phyloP scores from a whole-genome alignment of 2,888 invertebrate species.

The Eristalis pertinax region DNA sequence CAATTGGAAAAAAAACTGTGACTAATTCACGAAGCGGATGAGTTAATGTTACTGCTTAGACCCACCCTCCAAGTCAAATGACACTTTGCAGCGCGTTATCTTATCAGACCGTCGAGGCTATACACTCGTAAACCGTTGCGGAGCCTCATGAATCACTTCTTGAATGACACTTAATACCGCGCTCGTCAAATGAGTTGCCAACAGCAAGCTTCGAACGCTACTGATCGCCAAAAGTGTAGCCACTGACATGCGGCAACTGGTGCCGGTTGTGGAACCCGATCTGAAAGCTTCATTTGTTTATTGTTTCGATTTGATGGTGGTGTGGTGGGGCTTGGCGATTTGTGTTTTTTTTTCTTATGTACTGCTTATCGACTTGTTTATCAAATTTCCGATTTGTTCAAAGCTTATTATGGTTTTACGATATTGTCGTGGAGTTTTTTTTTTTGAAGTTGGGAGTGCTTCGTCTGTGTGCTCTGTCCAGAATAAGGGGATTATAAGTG shows the following conservation, averaged over 20 bases:
- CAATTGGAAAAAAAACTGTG: neutral
- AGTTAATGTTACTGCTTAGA: conserved; percentile 6
- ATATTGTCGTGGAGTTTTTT: neutral
- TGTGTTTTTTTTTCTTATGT: neutral
- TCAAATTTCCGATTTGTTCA: conserved; percentile 28
- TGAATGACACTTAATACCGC: neutral
- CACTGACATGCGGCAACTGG: neutral
- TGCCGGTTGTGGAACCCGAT: neutral
- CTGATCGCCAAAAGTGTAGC: conserved; percentile 18
- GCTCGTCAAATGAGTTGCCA: conserved; percentile 7
- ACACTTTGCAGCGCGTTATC: conserved; percentile 26
- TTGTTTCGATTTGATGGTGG: neutral
- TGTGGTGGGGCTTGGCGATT: neutral
- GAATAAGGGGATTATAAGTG: neutral
- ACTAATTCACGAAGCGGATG: conserved; percentile 10
- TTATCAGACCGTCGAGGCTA: conserved; percentile 32
- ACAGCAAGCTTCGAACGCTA: neutral
- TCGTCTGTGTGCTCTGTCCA: neutral
- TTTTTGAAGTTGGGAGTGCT: neutral
- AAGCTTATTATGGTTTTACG: neutral
- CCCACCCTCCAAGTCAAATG: conserved; percentile 16
- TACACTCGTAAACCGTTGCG: neutral
- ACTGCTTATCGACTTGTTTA: conserved; percentile 24
- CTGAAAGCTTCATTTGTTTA: conserved; percentile 35
- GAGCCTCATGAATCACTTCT: neutral